phyloP scores from a whole-genome alignment of 2,888 invertebrate species.

The Carterocephalus palaemon region DNA sequence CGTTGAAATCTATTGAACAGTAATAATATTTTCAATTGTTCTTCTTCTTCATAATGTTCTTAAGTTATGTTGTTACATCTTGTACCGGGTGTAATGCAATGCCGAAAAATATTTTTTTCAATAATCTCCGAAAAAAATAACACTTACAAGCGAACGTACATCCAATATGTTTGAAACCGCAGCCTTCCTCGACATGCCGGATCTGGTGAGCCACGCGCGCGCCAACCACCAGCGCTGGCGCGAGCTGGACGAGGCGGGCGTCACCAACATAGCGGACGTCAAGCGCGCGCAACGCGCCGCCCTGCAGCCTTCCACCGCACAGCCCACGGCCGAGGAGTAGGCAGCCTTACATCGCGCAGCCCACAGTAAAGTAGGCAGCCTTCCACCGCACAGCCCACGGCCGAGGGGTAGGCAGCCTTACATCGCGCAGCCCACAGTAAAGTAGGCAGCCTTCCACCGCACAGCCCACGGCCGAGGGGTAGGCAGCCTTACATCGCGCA shows the following conservation, averaged over 20 bases:
- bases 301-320: slow-evolving; percentile 40
- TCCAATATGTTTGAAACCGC: too few species aligned
- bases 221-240: slow-evolving; percentile 95
- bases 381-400: slow-evolving; percentile 45
- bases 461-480: slow-evolving; percentile 54
- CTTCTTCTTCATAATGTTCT: too few species aligned
- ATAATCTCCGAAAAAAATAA: too few species aligned
- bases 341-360: slow-evolving; percentile 43
- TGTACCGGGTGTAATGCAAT: too few species aligned
- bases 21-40: too few species aligned
- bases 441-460: slow-evolving; percentile 41
- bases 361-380: too few species aligned
- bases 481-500: slow-evolving; percentile 43
- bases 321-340: slow-evolving; percentile 54
- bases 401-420: slow-evolving; percentile 48
- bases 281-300: slow-evolving; percentile 54
- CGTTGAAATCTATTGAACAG: too few species aligned
- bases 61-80: too few species aligned
- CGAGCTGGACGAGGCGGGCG: slow-evolving; percentile 87
- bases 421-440: slow-evolving; percentile 46
- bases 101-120: too few species aligned
- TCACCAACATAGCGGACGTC: slow-evolving; percentile 85
- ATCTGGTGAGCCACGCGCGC: slow-evolving; percentile 89
- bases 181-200: slow-evolving; percentile 97
- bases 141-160: too few species aligned